Evolutionary conservation across 1,140 invertebrate species (phyloP).

Genomic region (Cyclargus thomasi): DNA sequence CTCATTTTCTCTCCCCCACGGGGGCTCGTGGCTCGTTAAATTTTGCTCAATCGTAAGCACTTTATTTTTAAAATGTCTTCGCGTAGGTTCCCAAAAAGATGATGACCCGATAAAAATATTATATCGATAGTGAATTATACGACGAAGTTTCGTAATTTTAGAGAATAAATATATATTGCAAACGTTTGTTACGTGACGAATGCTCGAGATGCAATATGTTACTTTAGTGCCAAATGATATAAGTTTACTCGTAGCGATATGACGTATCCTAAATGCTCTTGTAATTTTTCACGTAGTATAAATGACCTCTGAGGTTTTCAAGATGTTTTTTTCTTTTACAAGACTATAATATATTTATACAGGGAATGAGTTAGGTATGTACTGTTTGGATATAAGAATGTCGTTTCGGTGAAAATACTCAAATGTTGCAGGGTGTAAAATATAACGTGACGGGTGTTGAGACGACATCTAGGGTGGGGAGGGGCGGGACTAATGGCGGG

Average conservation of each 20-base stretch:
- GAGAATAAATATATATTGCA: constrained; percentile 38
- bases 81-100: constrained; percentile 24
- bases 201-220: constrained; percentile 73
- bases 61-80: constrained; percentile 44
- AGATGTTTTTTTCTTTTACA: constrained; percentile 73
- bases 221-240: constrained; percentile 76
- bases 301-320: constrained; percentile 71
- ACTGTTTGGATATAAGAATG: constrained; percentile 68
- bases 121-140: constrained; percentile 15
- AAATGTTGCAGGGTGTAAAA: constrained; percentile 66
- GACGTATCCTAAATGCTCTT: constrained; percentile 71
- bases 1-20: constrained; percentile 6
- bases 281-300: constrained; percentile 71
- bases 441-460: constrained; percentile 38
- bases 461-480: neutral
- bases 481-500: neutral
- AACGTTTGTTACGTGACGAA: constrained; percentile 63
- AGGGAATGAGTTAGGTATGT: constrained; percentile 73
- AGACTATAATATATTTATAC: constrained; percentile 73
- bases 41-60: constrained; percentile 64
- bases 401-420: constrained; percentile 71
- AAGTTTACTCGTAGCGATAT: constrained; percentile 74
- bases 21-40: constrained; percentile 34
- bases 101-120: constrained; percentile 20
- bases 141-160: constrained; percentile 49